Evolutionary conservation across 2,113 vertebrate genomes (phyloP).

Genomic region (Chloebia gouldiae): DNA sequence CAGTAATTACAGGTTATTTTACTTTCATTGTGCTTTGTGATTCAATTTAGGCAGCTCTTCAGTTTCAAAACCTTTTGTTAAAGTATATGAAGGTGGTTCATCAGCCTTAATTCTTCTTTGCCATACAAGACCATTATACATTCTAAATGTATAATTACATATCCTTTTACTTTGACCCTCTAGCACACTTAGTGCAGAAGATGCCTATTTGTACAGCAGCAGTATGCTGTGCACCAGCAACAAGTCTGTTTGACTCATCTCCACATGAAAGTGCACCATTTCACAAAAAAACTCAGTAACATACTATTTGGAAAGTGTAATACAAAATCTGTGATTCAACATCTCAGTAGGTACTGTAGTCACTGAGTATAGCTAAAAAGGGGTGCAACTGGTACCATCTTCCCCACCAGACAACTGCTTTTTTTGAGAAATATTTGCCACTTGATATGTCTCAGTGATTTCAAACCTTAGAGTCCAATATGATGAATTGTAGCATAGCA

Average conservation of each 20-base stretch:
- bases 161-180: background rate
- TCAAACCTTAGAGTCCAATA: background rate
- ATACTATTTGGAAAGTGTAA: background rate
- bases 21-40: background rate
- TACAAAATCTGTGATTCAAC: background rate
- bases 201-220: background rate
- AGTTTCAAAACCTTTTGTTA: background rate
- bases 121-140: background rate
- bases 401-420: background rate
- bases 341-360: background rate
- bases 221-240: background rate
- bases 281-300: background rate
- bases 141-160: background rate
- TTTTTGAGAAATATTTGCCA: background rate
- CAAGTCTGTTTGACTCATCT: background rate
- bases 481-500: background rate
- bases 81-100: background rate
- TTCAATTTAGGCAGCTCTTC: background rate
- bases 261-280: background rate
- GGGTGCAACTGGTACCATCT: fast-evolving
- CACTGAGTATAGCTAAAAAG: background rate
- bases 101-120: background rate
- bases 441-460: background rate
- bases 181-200: background rate
- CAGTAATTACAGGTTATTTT: background rate